These are phyloP conservation scores for Triplophysa tibetana DNA, from an alignment of 2,113 vertebrate genomes.

Conservation along the genomic window DNA sequence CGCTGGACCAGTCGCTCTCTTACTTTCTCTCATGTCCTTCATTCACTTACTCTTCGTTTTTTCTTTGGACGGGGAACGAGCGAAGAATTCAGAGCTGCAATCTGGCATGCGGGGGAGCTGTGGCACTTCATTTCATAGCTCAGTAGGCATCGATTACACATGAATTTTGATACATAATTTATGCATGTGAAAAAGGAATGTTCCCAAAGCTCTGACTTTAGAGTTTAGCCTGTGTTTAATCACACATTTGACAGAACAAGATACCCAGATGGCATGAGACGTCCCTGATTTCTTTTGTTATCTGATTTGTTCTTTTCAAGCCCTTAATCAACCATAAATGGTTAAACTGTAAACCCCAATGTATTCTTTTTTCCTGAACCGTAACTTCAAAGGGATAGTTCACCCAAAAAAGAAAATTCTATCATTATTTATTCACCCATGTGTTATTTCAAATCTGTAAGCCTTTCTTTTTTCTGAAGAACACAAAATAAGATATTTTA, in stretches of 20 bases:
- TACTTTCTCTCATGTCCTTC: background rate
- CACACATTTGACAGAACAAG: slow-evolving; percentile 56
- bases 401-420: too few species aligned
- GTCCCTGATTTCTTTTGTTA: background rate
- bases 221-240: slow-evolving; percentile 61
- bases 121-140: slow-evolving; percentile 74
- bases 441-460: too few species aligned
- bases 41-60: slow-evolving; percentile 42
- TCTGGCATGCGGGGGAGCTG: slow-evolving; percentile 56
- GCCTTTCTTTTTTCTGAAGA: too few species aligned
- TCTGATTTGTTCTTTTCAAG: background rate
- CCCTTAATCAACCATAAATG: background rate
- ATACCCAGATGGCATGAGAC: slow-evolving; percentile 12
- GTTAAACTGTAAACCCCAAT: background rate
- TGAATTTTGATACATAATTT: slow-evolving; percentile 74
- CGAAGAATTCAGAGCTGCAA: slow-evolving; percentile 59
- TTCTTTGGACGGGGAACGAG: slow-evolving; percentile 44
- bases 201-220: slow-evolving; percentile 53
- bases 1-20: background rate
- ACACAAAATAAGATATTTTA: too few species aligned
- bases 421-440: too few species aligned
- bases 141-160: slow-evolving; percentile 74
- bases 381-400: too few species aligned
- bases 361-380: too few species aligned
- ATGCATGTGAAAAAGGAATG: slow-evolving; percentile 68